phyloP scores from a whole-genome alignment of 2,797 vertebrate genomes.

The Takifugu ocellatus region DNA sequence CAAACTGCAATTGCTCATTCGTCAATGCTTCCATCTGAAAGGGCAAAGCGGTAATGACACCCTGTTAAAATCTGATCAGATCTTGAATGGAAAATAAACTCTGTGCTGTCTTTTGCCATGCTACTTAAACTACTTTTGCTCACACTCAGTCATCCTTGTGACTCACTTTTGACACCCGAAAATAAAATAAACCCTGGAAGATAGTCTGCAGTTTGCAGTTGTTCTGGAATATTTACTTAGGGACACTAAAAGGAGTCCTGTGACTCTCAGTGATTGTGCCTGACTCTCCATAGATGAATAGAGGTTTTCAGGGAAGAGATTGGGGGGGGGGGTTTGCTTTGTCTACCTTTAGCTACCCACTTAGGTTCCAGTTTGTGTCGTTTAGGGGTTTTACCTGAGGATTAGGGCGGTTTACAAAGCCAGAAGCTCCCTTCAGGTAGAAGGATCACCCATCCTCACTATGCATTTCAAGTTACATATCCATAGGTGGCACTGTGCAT shows the following conservation, averaged over 20 bases:
- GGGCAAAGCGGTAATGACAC: constrained; percentile 49
- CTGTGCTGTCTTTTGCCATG: constrained; percentile 17
- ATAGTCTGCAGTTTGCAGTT: constrained; percentile 29
- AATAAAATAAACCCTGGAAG: constrained; percentile 10
- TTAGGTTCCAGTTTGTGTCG: too few species aligned
- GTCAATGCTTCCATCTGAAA: constrained; percentile 45
- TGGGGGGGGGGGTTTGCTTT: constrained; percentile 14
- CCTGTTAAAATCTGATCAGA: constrained; percentile 58
- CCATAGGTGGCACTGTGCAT: constrained; percentile 80
- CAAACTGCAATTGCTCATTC: constrained; percentile 54
- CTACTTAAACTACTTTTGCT: constrained; percentile 21
- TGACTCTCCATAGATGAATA: constrained; percentile 55
- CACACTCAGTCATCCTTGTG: constrained; percentile 33
- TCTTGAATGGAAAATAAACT: constrained; percentile 49
- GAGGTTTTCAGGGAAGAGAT: constrained; percentile 40
- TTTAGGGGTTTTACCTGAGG: too few species aligned
- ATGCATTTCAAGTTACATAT: constrained; percentile 67
- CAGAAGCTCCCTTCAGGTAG: neutral
- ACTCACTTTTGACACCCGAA: constrained; percentile 34
- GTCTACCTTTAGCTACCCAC: constrained; percentile 8
- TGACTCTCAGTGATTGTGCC: constrained; percentile 63
- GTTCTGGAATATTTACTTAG: constrained; percentile 36
- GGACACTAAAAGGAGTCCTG: constrained; percentile 52
- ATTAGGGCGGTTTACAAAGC: neutral
- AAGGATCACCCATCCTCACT: constrained; percentile 10